Percentiles rank a stretch among this genome's conserved stretches.
These are phyloP conservation scores for Lottia gigantea DNA, from an alignment of 2,888 invertebrate genomes.

Conservation along the genomic window DNA sequence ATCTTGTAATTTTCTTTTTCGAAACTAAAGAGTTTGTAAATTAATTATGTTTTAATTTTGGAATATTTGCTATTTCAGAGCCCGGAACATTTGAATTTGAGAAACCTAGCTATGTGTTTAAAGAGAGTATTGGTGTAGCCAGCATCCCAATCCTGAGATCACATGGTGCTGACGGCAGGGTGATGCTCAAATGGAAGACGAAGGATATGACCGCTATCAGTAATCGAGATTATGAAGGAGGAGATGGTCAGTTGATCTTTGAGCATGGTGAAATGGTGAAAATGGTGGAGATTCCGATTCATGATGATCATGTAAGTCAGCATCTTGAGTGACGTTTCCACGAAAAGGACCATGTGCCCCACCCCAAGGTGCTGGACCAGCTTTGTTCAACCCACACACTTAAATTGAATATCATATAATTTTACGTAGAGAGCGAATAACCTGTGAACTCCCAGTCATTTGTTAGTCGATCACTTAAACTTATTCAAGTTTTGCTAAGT, in stretches of 20 bases:
- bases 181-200: slow-evolving; percentile 71
- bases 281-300: slow-evolving; percentile 72
- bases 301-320: slow-evolving; percentile 70
- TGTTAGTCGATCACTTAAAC: too few relatives aligned
- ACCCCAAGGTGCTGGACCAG: too few relatives aligned
- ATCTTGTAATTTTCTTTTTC: too few relatives aligned
- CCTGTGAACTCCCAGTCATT: too few relatives aligned
- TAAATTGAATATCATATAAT: too few relatives aligned
- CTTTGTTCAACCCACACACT: too few relatives aligned
- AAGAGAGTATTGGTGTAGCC: slow-evolving; percentile 72
- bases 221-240: slow-evolving; percentile 72
- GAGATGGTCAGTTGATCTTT: slow-evolving; percentile 70
- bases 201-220: slow-evolving; percentile 73
- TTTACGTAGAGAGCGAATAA: too few relatives aligned
- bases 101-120: slow-evolving; percentile 72
- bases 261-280: slow-evolving; percentile 69
- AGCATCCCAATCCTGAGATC: slow-evolving; percentile 70
- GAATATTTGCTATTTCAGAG: slow-evolving; percentile 63
- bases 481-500: too few relatives aligned
- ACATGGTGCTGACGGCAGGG: slow-evolving; percentile 72
- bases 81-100: slow-evolving; percentile 72
- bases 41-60: neutral
- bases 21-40: too few relatives aligned
- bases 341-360: too few relatives aligned
- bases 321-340: too few relatives aligned